Evolutionary conservation across 92 coral and sea anemone genomes (phyloP), one percentile per base, ranked within the genome.

Genomic region (Phenganax marumi): DNA sequence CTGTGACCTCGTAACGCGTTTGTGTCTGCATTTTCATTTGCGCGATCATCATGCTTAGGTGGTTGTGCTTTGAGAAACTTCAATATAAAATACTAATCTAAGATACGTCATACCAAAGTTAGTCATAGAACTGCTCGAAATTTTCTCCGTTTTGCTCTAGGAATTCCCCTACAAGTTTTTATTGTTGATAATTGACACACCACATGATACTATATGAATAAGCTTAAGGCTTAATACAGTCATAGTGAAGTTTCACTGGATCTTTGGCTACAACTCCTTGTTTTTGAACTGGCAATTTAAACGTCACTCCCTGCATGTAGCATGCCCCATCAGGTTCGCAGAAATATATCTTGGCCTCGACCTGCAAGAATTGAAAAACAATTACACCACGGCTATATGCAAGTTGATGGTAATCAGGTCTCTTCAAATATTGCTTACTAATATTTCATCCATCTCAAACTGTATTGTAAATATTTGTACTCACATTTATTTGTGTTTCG

Each of bases 251-350:
- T 18, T 84, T 76, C 61, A 68, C 85, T 46, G 56, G 70, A 9
- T 4, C 0, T 60, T 84, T 23, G 50, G 81, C 66, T 50, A 65
- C 76, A 26, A 57, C 50, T 64, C 65, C 81, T 14, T 70, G 76
- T 58, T 81, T 25, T 17, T 78, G 58, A 7, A 94, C 57, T 49
- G 95, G 92, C 17, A 92, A 82, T 52, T 94, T 91, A 77, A 90
- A 94, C 14, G 87, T 22, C n/a, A 90, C 70, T 16, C 88, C 95
- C 53, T 77, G 89, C 98, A 94, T 94, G 73, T 91, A 85, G 76
- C 98, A 94, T 10, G 98, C 93, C 8, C 97, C 97, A 70, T 90
- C 81, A 3, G 91, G 90, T 66, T 94, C 98, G 85, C 98, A 94
- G 90, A 89, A 94, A 76, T 90, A 94, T 13, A 94, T 68, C 71